Evolutionary conservation across 1,140 invertebrate genomes (phyloP).

Genomic region (Wiebesia pumilae): DNA sequence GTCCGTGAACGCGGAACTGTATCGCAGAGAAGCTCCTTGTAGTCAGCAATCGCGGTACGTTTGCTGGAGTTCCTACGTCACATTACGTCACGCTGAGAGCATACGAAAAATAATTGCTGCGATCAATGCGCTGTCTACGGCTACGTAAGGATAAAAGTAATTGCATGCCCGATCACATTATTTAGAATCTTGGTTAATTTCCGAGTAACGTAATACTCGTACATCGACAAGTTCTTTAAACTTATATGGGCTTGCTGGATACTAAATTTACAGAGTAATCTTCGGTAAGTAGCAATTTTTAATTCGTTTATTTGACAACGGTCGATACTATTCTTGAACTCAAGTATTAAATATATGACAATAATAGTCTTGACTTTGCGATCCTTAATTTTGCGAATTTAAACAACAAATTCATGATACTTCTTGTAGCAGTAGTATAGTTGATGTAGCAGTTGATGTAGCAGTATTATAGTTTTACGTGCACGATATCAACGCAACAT

Average conservation of each 20-base stretch:
- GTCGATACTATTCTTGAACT: not conserved
- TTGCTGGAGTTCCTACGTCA: not conserved
- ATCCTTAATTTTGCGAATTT: too few species aligned
- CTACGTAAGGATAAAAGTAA: too few species aligned
- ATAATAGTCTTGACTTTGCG: too few species aligned
- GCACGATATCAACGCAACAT: too few species aligned
- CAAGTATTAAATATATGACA: not conserved
- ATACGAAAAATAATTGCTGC: not conserved
- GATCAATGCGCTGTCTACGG: not conserved
- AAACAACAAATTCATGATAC: too few species aligned
- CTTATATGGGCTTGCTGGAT: not conserved
- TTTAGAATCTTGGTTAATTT: not conserved
- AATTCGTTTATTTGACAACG: too few species aligned
- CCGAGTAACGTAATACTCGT: not conserved
- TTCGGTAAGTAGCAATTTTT: not conserved
- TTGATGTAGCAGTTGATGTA: too few species aligned
- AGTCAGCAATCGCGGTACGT: not conserved
- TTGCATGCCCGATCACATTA: not conserved
- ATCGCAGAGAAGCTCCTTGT: constrained; percentile 28
- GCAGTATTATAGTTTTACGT: too few species aligned
- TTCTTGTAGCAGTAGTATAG: too few species aligned
- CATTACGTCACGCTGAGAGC: constrained; percentile 28
- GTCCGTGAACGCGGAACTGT: not conserved
- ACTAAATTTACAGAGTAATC: not conserved
- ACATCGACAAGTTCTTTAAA: not conserved